Evolutionary conservation across 2,797 vertebrate species (phyloP).

Genomic region (Pseudomugil gertrudae): DNA sequence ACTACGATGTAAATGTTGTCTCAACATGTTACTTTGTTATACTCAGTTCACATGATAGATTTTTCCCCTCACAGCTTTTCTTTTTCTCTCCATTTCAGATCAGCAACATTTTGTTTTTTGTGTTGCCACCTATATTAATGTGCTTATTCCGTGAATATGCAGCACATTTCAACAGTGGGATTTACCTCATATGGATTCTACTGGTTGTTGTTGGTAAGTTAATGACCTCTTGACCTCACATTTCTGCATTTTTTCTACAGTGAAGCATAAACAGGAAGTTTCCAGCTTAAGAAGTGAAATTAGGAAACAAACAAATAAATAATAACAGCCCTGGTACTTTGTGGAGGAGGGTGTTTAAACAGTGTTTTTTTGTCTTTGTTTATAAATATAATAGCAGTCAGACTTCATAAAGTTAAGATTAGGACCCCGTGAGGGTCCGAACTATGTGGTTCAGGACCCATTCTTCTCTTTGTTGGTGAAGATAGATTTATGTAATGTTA

Average conservation of each 20-base stretch:
- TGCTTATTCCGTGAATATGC: conserved; percentile 97
- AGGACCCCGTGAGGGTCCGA: background rate
- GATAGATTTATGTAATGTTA: background rate
- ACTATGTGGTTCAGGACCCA: background rate
- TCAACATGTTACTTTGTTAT: conserved; percentile 39
- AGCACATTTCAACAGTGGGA: conserved; percentile 97
- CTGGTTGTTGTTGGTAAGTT: conserved; percentile 98
- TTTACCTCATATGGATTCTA: conserved; percentile 97
- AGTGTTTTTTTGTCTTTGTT: conserved; percentile 1
- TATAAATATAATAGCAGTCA: conserved; percentile 3
- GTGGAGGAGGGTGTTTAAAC: no score
- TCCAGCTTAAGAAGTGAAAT: background rate
- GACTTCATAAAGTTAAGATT: background rate
- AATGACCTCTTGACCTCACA: conserved; percentile 26
- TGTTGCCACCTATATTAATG: conserved; percentile 98
- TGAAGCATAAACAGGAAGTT: background rate
- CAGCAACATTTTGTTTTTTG: conserved; percentile 98
- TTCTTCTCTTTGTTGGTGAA: background rate
- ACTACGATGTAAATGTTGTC: conserved; percentile 25
- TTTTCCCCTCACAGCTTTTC: conserved; percentile 42
- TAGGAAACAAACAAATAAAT: background rate
- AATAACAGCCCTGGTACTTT: no score
- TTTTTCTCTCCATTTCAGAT: conserved; percentile 87
- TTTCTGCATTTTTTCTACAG: background rate
- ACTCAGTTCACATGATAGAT: conserved; percentile 8